Base-by-base conservation (phyloP, 2,797 vertebrate species). In the Pangasius krempfi region DNA sequence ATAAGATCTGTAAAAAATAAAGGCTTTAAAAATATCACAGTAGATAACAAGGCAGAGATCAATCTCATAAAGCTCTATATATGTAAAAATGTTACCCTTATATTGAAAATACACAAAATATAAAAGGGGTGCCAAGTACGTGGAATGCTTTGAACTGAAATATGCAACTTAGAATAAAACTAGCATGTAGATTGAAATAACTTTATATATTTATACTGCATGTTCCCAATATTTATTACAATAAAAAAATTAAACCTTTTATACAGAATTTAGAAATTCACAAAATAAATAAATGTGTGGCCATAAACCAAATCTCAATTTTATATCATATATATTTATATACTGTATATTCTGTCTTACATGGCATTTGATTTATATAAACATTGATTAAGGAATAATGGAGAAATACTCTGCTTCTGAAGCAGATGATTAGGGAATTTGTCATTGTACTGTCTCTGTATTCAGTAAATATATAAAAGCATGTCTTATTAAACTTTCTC, bases 211-310 rank as follows among this genome's bases (percentile, higher is more conserved):
- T 44, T 40, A 73, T 14, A 66, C 12, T 95, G 86, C 90, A 95
- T 93, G 88, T 89, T 96, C 95, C 95, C 95, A 95, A 93, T 94
- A 93, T 95, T 93, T 93, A 88, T 92, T 94, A 94, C 94, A 94
- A 88, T 94, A 94, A 95, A 93, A 95, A 94, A 95, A 93, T 40
- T 60, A 56, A 33, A 90, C 92, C 92, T 94, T 94, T 95, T 95
- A 93, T 94, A 96, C 93, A 96, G 94, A 96, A 95, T 96, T 96
- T 96, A 92, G 94, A 95, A 95, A 95, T 96, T 96, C 94, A 96
- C 93, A 96, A 96, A 97, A 97, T 96, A 96, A 97, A 97, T 96
- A 97, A 95, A 96, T 95, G 94, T 91, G 93, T 95, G 94, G 95
- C 94, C 95, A 94, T 95, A 95, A 94, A 95, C 91, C 94, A 86